phyloP scores from a whole-genome alignment of 2,888 invertebrate species.

The Trilocha varians region DNA sequence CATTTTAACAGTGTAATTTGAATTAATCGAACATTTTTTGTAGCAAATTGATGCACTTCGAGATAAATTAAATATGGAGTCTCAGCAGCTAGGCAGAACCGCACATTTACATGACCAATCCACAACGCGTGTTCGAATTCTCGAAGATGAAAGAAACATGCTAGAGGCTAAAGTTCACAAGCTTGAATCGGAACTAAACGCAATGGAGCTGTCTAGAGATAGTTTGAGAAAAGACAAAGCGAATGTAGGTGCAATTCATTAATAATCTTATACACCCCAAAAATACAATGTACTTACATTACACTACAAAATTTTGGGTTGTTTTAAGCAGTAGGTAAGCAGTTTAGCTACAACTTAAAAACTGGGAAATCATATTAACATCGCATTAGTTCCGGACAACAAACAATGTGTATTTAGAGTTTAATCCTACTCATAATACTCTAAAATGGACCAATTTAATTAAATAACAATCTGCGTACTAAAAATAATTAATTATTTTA shows the following conservation, averaged over 20 bases:
- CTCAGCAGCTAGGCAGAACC: slow-evolving; percentile 80
- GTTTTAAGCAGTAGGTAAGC: too few species aligned
- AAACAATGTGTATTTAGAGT: too few species aligned
- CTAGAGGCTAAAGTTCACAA: slow-evolving; percentile 84
- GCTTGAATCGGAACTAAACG: slow-evolving; percentile 83
- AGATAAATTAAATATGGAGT: slow-evolving; percentile 81
- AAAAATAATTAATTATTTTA: too few species aligned
- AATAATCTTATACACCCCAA: neutral
- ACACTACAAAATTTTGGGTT: too few species aligned
- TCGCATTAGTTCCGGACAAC: too few species aligned
- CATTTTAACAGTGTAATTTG: neutral
- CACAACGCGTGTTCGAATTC: slow-evolving; percentile 74
- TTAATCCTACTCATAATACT: too few species aligned
- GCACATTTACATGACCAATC: slow-evolving; percentile 79
- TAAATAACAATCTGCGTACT: too few species aligned
- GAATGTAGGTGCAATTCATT: slow-evolving; percentile 69
- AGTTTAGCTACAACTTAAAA: too few species aligned
- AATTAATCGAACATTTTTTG: slow-evolving; percentile 7
- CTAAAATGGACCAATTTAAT: too few species aligned
- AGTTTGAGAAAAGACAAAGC: slow-evolving; percentile 83
- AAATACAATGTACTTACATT: too few species aligned
- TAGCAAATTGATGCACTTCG: slow-evolving; percentile 85
- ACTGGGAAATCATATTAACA: too few species aligned
- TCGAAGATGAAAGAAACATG: slow-evolving; percentile 84
- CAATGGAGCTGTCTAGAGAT: slow-evolving; percentile 81